Evolutionary conservation across 2,797 vertebrate species (phyloP).

Genomic region (Molothrus ater): DNA sequence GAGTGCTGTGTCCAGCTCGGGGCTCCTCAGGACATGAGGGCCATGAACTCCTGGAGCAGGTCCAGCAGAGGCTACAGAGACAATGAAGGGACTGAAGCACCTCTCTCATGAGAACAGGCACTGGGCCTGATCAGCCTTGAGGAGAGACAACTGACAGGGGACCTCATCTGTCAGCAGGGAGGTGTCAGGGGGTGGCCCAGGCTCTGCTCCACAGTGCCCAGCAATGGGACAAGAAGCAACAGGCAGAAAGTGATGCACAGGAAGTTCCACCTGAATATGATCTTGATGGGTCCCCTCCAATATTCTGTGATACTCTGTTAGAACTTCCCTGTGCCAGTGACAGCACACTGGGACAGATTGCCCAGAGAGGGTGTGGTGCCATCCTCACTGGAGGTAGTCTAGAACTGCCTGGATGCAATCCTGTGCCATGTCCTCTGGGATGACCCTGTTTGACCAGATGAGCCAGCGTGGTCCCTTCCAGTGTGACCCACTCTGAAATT

Average conservation of each 20-base stretch:
- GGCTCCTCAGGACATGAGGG: background rate
- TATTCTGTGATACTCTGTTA: background rate
- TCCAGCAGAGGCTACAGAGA: background rate
- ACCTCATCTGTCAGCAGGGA: background rate
- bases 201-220: background rate
- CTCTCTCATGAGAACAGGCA: background rate
- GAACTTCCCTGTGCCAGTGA: background rate
- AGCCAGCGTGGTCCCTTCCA: background rate
- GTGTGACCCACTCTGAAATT: background rate
- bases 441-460: background rate
- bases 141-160: background rate
- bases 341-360: background rate
- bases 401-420: background rate
- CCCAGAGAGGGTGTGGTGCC: background rate
- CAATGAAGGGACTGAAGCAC: background rate
- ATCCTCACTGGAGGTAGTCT: background rate
- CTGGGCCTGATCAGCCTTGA: background rate
- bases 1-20: background rate
- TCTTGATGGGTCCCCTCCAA: background rate
- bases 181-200: background rate
- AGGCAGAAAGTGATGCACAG: background rate
- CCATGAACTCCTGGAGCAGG: background rate
- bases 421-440: background rate
- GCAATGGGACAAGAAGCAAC: background rate
- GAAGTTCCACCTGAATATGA: background rate